Conservation (phyloP, 2,113 vertebrate genomes). For the Engraulis encrasicolus region DNA sequence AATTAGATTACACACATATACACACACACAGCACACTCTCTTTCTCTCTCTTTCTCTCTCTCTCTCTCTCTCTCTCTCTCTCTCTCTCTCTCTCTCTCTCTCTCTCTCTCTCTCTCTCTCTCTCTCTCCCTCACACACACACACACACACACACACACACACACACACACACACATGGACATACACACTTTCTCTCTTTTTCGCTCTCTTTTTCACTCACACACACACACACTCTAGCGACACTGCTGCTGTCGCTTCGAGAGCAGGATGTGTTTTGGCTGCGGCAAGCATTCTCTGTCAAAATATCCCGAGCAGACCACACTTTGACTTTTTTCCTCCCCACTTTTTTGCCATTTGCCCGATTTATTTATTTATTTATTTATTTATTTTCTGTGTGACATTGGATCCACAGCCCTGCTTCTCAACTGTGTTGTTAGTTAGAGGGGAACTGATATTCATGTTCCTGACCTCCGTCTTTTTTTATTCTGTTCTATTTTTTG, state of each 20-base stretch:
- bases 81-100: background rate
- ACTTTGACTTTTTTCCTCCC: background rate
- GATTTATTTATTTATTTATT: no score
- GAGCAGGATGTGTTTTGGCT: slow-evolving; percentile 2
- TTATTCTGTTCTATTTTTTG: slow-evolving; percentile 47
- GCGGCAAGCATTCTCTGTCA: background rate
- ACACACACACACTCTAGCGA: background rate
- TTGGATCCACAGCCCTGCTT: background rate
- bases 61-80: background rate
- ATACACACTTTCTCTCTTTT: no score
- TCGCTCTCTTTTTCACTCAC: no score
- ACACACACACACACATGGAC: background rate
- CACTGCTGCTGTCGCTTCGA: background rate
- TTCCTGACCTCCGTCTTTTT: slow-evolving; percentile 39
- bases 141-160: background rate
- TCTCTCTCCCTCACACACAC: no score
- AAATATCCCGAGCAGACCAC: slow-evolving; percentile 5
- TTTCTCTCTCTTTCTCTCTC: no score
- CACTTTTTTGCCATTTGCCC: background rate
- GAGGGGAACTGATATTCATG: background rate
- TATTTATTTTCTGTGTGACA: background rate
- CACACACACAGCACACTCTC: no score
- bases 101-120: background rate
- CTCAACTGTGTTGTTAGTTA: background rate
- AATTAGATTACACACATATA: no score